Conservation (phyloP, 2,888 invertebrate genomes). For the Pterobdella sp. region DNA sequence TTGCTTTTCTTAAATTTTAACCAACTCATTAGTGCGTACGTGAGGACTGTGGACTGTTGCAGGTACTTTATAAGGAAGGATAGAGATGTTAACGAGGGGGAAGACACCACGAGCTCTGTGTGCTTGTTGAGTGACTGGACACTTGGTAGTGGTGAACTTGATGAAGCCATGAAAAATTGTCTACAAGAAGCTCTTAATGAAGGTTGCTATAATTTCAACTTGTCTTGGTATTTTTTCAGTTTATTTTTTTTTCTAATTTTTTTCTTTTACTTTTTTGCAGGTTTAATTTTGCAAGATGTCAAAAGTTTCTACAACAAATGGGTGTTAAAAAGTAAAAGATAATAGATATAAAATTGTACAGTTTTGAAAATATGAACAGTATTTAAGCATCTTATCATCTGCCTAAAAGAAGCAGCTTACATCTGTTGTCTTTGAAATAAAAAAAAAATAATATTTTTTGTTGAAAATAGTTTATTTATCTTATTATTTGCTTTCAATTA, state of each 20-base stretch:
- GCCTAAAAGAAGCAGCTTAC: neutral
- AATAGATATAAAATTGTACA: neutral
- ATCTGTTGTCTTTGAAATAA: neutral
- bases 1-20: neutral
- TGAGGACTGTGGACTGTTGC: slow-evolving; percentile 2
- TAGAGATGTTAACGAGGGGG: neutral
- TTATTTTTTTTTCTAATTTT: too few species aligned
- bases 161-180: neutral
- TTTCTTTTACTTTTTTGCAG: too few species aligned
- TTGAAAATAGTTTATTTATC: too few species aligned
- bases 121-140: neutral
- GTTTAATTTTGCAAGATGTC: neutral
- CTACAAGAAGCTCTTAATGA: neutral
- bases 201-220: too few species aligned
- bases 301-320: neutral
- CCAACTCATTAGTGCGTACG: neutral
- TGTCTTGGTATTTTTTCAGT: too few species aligned
- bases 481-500: too few species aligned
- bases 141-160: neutral
- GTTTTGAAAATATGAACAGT: neutral
- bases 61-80: slow-evolving; percentile 4
- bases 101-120: neutral
- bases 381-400: neutral
- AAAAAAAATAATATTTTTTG: too few species aligned
- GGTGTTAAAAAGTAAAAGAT: neutral